phyloP scores from a whole-genome alignment of 1,140 invertebrate genomes.

The Cotesia chilonis region DNA sequence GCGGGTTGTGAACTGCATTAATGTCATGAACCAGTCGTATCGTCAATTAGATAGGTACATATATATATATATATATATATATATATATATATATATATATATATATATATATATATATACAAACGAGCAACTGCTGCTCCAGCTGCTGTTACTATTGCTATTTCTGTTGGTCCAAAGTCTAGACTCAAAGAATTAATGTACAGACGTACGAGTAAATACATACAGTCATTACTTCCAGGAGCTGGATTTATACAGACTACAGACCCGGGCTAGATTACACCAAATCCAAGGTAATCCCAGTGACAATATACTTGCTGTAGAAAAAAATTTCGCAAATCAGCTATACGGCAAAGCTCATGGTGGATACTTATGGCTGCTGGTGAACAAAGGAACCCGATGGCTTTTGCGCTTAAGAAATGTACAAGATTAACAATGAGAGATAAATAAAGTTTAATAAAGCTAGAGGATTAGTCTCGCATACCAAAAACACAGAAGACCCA shows the following conservation, averaged over 20 bases:
- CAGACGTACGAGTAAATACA: not conserved
- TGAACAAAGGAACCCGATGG: no score
- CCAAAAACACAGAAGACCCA: no score
- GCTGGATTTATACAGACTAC: not conserved
- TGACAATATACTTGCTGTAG: not conserved
- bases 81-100: no score
- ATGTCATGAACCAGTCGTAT: slow-evolving; percentile 27
- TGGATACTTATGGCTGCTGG: no score
- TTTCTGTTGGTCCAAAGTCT: not conserved
- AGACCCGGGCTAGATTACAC: not conserved
- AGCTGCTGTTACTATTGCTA: not conserved
- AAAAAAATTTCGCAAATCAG: not conserved
- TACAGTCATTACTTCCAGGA: not conserved
- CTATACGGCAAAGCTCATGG: no score
- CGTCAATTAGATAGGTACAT: slow-evolving; percentile 28
- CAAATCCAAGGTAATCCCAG: not conserved
- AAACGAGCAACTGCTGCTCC: no score
- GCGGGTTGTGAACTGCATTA: slow-evolving; percentile 21
- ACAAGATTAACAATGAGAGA: no score
- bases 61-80: no score
- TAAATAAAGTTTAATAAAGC: no score
- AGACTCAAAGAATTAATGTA: slow-evolving; percentile 8
- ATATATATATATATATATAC: no score
- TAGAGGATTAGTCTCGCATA: no score
- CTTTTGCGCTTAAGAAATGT: no score